Evolutionary conservation across 1,140 invertebrate genomes (phyloP).

Genomic region (Charaxes varanes): DNA sequence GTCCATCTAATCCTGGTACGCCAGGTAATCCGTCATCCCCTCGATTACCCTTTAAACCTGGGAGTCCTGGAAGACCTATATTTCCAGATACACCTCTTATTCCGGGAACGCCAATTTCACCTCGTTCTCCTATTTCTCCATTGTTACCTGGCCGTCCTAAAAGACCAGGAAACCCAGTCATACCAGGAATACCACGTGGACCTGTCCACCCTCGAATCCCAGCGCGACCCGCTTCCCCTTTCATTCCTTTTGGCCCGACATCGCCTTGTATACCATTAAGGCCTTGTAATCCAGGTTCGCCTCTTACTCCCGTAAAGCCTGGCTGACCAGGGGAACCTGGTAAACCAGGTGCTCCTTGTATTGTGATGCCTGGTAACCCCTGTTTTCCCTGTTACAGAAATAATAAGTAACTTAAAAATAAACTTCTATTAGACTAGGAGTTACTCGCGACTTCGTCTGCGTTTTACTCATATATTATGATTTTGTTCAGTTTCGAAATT

Average conservation of each 20-base stretch:
- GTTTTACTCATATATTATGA: no score
- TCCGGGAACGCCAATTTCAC: slow-evolving; percentile 74
- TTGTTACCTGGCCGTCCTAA: slow-evolving; percentile 75
- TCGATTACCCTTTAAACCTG: slow-evolving; percentile 58
- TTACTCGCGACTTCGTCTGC: no score
- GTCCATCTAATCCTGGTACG: slow-evolving; percentile 74
- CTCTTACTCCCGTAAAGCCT: slow-evolving; percentile 69
- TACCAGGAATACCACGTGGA: slow-evolving; percentile 49
- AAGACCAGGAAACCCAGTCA: slow-evolving; percentile 72
- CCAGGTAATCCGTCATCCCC: slow-evolving; percentile 76
- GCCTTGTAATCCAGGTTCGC: slow-evolving; percentile 70
- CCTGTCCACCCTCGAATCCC: slow-evolving; percentile 65
- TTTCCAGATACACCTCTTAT: slow-evolving; percentile 65
- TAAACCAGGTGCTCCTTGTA: slow-evolving; percentile 59
- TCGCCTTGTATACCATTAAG: slow-evolving; percentile 57
- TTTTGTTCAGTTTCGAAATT: no score
- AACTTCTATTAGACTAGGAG: no score
- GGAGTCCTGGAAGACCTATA: slow-evolving; percentile 3
- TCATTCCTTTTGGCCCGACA: slow-evolving; percentile 60
- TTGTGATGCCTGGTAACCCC: slow-evolving; percentile 49
- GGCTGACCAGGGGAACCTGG: slow-evolving; percentile 63
- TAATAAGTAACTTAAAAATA: background rate
- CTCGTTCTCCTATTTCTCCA: slow-evolving; percentile 72
- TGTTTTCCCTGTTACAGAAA: slow-evolving; percentile 44
- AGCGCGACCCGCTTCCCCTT: slow-evolving; percentile 65